phyloP scores from a whole-genome alignment of 2,113 vertebrate genomes.

The Sus scrofa region T2T-Sscrofa CM000817.6:122995001-122995500 shows the following conservation, averaged over 20 bases:
- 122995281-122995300: conserved; percentile 11
- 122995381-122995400: not conserved
- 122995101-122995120: not conserved
- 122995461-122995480: not conserved
- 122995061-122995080: not conserved
- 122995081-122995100: not conserved
- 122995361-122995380: not conserved
- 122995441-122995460: not conserved
- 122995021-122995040: not conserved
- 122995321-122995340: not conserved
- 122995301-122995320: not conserved
- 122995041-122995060: conserved; percentile 1
- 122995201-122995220: not conserved
- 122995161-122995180: no score
- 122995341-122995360: not conserved
- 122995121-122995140: conserved; percentile 25
- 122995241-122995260: not conserved
- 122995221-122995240: not conserved
- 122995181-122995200: not conserved
- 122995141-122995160: not conserved
- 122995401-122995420: not conserved
- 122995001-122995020: not conserved
- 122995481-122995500: not conserved
- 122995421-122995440: not conserved
- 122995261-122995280: conserved; percentile 14